Conservation (phyloP, 2,797 vertebrate species). For the Eurystomus glaucurus region DNA sequence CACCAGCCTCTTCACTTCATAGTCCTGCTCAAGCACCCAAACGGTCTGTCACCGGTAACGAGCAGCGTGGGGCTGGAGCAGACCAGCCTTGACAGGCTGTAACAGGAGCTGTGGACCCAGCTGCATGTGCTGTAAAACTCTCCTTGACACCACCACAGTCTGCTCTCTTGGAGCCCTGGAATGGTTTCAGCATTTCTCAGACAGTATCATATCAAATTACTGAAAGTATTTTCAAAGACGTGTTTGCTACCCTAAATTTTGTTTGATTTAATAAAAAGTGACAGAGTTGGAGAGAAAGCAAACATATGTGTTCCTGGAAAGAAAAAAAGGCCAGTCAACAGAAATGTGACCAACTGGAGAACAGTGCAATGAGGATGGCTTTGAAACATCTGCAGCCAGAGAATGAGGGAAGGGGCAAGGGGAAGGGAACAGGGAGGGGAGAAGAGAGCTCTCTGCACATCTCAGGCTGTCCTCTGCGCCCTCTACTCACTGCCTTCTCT, state of each 20-base stretch:
- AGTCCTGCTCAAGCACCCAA: neutral
- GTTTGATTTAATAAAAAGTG: constrained; percentile 46
- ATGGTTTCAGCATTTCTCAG: constrained; percentile 59
- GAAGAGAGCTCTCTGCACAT: neutral
- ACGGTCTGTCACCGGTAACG: accelerated
- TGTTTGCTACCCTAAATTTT: constrained; percentile 24
- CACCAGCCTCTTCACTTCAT: neutral
- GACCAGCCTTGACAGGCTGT: neutral
- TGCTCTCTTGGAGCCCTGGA: constrained; percentile 37
- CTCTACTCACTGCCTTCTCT: neutral
- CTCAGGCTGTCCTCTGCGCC: neutral
- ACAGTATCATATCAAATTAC: constrained; percentile 61
- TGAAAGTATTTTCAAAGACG: constrained; percentile 48
- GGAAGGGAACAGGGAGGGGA: neutral
- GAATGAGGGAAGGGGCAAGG: accelerated
- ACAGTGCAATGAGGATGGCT: neutral
- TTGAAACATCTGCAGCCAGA: neutral
- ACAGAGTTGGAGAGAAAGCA: constrained; percentile 59
- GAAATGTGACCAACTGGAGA: constrained; percentile 8
- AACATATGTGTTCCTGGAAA: constrained; percentile 30
- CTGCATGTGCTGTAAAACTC: constrained; percentile 39
- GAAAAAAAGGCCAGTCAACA: constrained; percentile 4
- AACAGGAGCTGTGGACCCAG: constrained; percentile 53
- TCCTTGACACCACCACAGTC: constrained; percentile 14
- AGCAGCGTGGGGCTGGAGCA: neutral